Conservation (phyloP, 2,888 invertebrate genomes). For the Tipula unca region DNA sequence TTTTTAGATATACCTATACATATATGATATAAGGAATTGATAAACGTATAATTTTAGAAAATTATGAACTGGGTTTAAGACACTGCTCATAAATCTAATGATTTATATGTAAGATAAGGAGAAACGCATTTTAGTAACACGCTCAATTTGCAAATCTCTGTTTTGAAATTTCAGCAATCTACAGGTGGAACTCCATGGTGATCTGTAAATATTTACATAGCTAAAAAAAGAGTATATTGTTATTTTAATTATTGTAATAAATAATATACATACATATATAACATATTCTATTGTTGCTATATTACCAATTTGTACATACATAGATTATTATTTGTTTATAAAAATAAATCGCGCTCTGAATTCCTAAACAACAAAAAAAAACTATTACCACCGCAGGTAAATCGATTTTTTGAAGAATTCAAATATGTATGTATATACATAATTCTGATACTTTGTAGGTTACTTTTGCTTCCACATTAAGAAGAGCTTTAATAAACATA, state of each 20-base stretch:
- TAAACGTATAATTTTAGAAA: background rate
- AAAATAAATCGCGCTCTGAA: background rate
- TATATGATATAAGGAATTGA: background rate
- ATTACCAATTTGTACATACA: background rate
- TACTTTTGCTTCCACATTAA: no score
- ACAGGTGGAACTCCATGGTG: background rate
- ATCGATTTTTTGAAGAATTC: no score
- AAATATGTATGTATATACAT: no score
- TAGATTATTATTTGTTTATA: background rate
- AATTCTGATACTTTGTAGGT: no score
- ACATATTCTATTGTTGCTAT: background rate
- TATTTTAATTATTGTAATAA: background rate
- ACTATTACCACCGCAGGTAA: background rate
- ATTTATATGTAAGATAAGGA: background rate
- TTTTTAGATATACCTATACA: background rate
- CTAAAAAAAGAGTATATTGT: background rate
- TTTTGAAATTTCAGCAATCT: background rate
- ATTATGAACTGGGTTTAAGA: background rate
- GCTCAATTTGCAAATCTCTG: background rate
- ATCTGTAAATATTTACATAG: conserved; percentile 14
- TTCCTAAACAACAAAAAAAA: background rate
- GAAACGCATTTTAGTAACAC: background rate
- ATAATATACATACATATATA: background rate
- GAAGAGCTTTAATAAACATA: no score
- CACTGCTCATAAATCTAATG: background rate